Evolutionary conservation across 2,113 vertebrate species (phyloP), one percentile per base, ranked within the genome.

Genomic region (Psephotus haematonotus): DNA sequence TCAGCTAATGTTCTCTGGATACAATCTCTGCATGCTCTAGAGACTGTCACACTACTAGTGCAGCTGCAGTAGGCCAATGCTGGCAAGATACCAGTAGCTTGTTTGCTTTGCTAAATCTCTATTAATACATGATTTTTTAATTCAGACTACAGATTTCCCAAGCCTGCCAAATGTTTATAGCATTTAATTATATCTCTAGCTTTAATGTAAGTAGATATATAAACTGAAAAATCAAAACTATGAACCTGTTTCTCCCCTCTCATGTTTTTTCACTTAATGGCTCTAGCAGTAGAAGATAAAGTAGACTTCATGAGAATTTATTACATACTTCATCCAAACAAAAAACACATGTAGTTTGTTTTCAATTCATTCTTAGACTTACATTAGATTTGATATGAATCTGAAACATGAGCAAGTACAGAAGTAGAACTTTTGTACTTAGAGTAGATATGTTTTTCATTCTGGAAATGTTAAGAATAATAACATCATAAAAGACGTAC

Each of bases 391-490:
- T 87, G 10, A 62, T 69, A 41, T 72, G 53, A 91, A 80, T 76
- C 59, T 77, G 53, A 89, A 94, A 84, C 55, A 14, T 50, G 33
- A 47, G 9, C 57, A 92, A 76, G n/a, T 44, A 59, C 17, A 81
- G 53, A 84, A 70, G 41, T 33, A n/a, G n/a, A 85, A 69, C 24
- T 59, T 59, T 35, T 35, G 57, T 59, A 35, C 33, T 79, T 90
- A 28, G 3, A 72, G 19, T 13, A 72, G 67, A 49, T 91, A 79
- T 50, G 67, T 47, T 90, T 95, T 95, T 79, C 25, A 90, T 95
- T 97, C 59, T 87, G 65, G 44, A 97, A 89, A 92, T 87, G 37
- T 37, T 79, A 75, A 84, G 33, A 92, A 82, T 72, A 94, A 72
- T 46, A 79, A 44, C n/a, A 76, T 90, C 18, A 41, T 76, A 65